phyloP scores from a whole-genome alignment of 2,797 vertebrate species.

The Tokudaia tokunoshimensis region DNA sequence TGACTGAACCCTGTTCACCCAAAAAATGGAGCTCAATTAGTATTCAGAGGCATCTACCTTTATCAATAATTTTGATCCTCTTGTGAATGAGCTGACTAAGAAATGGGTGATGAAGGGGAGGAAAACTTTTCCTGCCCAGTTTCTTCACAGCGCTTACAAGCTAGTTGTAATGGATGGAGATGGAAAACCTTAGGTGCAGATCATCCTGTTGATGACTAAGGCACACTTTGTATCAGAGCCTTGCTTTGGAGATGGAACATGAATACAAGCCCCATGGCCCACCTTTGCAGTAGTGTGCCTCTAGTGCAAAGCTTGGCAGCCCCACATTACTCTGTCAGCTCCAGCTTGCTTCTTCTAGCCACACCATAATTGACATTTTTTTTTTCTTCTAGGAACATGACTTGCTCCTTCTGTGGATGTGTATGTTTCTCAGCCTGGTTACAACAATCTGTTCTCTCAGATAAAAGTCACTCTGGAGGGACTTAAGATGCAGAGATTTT shows the following conservation, averaged over 20 bases:
- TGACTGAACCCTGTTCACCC: background rate
- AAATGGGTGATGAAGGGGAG: background rate
- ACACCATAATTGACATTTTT: background rate
- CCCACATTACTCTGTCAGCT: background rate
- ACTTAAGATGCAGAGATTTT: background rate
- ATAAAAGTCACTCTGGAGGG: slow-evolving; percentile 67
- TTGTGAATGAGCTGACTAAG: background rate
- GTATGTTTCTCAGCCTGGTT: slow-evolving; percentile 46
- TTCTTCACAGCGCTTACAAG: background rate
- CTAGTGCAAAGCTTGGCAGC: background rate
- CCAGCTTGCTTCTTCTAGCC: background rate
- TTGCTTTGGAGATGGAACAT: background rate
- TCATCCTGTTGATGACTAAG: background rate
- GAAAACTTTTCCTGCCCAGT: background rate
- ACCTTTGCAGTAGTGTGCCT: background rate
- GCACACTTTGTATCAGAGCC: background rate
- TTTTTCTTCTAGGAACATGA: slow-evolving; percentile 36
- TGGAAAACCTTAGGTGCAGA: background rate
- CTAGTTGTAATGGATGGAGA: background rate
- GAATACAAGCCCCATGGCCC: accelerated
- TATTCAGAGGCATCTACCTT: background rate
- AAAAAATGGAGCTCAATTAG: background rate
- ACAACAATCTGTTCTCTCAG: background rate
- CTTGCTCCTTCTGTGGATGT: background rate
- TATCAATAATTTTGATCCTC: background rate